Evolutionary conservation across 2,797 vertebrate genomes (phyloP).

Genomic region (Poeciliopsis paucimaculata): DNA sequence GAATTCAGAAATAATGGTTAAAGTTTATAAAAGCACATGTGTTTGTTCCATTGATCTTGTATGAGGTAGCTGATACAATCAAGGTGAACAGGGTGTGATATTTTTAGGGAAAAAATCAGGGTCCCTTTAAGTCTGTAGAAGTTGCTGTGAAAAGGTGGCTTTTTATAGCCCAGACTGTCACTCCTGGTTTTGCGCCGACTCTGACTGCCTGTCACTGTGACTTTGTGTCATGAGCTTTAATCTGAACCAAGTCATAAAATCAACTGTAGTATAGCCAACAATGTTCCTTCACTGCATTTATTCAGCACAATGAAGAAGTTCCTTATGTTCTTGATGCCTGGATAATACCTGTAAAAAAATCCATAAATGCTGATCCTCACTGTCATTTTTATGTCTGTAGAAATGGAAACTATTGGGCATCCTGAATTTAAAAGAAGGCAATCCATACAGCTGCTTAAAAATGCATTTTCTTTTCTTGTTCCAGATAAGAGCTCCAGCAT

Average conservation of each 20-base stretch:
- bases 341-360: constrained; percentile 14
- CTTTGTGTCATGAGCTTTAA: constrained; percentile 68
- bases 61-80: constrained; percentile 35
- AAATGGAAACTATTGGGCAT: constrained; percentile 8
- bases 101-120: constrained; percentile 9
- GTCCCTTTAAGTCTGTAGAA: constrained; percentile 52
- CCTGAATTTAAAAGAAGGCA: constrained; percentile 16
- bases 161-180: constrained; percentile 71
- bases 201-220: constrained; percentile 66
- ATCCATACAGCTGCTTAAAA: constrained; percentile 5
- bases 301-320: constrained; percentile 35
- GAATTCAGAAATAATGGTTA: constrained; percentile 11
- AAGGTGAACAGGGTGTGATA: constrained; percentile 27
- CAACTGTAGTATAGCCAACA: constrained; percentile 38
- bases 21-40: constrained; percentile 4
- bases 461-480: constrained; percentile 26
- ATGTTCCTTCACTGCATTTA: constrained; percentile 40
- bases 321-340: constrained; percentile 15
- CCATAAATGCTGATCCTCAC: neutral
- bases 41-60: constrained; percentile 17
- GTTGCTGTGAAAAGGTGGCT: constrained; percentile 55
- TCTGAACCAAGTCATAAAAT: constrained; percentile 60
- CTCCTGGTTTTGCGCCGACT: constrained; percentile 44
- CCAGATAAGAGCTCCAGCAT: constrained; percentile 33
- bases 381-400: constrained; percentile 10